Evolutionary conservation across 2,797 vertebrate species (phyloP), one percentile per base, ranked within the genome.

Genomic region (Tiaroga cobitis): DNA sequence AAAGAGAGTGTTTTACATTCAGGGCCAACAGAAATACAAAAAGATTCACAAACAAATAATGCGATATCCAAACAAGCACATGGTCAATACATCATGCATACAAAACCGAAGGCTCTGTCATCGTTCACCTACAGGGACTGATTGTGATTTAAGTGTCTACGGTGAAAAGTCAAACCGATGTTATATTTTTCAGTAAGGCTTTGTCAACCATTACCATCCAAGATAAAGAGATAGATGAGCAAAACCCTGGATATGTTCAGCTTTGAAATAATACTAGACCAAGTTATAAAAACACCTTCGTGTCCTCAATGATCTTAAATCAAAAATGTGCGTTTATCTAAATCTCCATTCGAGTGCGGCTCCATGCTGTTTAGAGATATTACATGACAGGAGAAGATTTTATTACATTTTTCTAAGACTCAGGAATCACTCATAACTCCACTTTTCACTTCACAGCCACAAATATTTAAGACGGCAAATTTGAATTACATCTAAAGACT

Each of bases 1-100:
- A 69, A 79, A n/a, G 63, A 72, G 82, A 72, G 86, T 29, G 67
- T 65, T 85, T 88, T 88, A 88, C 86, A 89, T 89, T 89, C 87
- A 72, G 61, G 80, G 72, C 79, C 68, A 63, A 85, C 51, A 70
- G 49, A 82, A 86, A 73, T 34, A 54, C 32, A 77, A 56, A 59
- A 29, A 18, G 34, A 34, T 15, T 63, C 61, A 16, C 29, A 65
- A 65, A 32, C 4, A 43, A 69, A 59, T 46, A 41, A 75, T 21
- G 37, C 0, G n/a, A 82, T 39, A 49, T 46, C 46, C 21, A 32
- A 54, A 74, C 76, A 84, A 65, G 68, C 59, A 72, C 73, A 46
- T 70, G 54, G 72, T 67, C 65, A 41, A 54, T 34, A 82, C n/a
- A 51, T 54, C 78, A 61, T 43, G 67, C 26, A 8, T 65, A 83